Conservation (phyloP, 2,888 invertebrate genomes). For the Mallateleia sp. region DNA sequence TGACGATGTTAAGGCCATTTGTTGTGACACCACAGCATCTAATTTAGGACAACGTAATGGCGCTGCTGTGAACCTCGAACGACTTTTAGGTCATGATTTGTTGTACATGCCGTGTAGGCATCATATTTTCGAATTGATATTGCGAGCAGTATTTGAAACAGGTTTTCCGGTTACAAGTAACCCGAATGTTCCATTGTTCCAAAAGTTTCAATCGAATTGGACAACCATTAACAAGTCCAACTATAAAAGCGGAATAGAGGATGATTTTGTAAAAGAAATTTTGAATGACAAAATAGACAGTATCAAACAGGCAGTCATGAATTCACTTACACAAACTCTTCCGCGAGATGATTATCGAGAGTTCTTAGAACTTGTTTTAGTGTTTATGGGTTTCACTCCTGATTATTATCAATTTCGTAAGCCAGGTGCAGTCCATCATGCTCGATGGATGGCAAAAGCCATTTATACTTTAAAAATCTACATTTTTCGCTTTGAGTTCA, state of each 20-base stretch:
- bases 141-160: slow-evolving; percentile 32
- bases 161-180: slow-evolving; percentile 38
- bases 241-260: slow-evolving; percentile 39
- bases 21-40: slow-evolving; percentile 83
- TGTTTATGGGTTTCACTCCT: slow-evolving; percentile 75
- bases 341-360: slow-evolving; percentile 80
- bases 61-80: slow-evolving; percentile 78
- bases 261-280: slow-evolving; percentile 34
- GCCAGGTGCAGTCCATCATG: slow-evolving; percentile 81
- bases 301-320: slow-evolving; percentile 4
- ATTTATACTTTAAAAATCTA: background rate
- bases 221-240: slow-evolving; percentile 12
- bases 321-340: slow-evolving; percentile 8
- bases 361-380: slow-evolving; percentile 77
- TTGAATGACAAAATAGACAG: slow-evolving; percentile 24
- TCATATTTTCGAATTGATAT: slow-evolving; percentile 34
- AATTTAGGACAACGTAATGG: slow-evolving; percentile 81
- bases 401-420: slow-evolving; percentile 41
- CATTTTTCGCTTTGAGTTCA: background rate
- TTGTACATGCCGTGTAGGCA: slow-evolving; percentile 47
- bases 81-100: slow-evolving; percentile 70
- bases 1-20: slow-evolving; percentile 53
- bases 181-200: slow-evolving; percentile 30
- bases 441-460: slow-evolving; percentile 32
- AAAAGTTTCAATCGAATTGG: slow-evolving; percentile 22